Evolutionary conservation across 2,797 vertebrate species (phyloP), one percentile per base, ranked within the genome.

Genomic region (Acrocephalus scirpaceus): DNA sequence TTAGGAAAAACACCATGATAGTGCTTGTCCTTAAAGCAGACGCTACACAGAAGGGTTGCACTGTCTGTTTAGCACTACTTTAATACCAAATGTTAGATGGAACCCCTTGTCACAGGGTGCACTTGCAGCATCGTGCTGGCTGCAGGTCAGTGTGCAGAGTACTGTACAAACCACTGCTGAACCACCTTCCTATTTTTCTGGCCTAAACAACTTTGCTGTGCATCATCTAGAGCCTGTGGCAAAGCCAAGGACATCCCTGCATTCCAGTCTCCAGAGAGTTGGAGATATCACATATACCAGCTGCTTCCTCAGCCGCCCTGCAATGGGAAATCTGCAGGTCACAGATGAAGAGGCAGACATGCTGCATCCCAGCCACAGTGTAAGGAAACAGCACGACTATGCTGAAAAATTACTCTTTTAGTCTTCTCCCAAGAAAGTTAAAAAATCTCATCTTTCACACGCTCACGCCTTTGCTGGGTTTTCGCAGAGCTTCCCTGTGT

Each of bases 11-110:
- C 27, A 77, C 48, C 0, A 2, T 21, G 32, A 89, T 23, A 36
- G 61, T 79, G 36, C 40, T 70, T 48, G 64, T 76, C 92, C 95
- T 95, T 96, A 94, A 96, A 96, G 92, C 5, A 51, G 79, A 95
- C 5, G 1, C 69, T 38, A 38, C 45, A 74, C 51, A 51, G 51
- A 83, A 88, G 27, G 44, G 38, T 9, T 58, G 72, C 32, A 16
- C 2, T 42, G 66, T 3, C 27, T 57, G 70, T 29, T 65, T 12
- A 91, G 44, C n/a, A 16, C 23, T 50, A 64, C 57, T 40, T 26
- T 47, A 47, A 36, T 0, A 48, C 11, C 0, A 5, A 5, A 16
- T 0, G 0, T 12, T 21, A 74, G 38, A 12, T 0, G 4, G 22
- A 76, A 22, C 27, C 14, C 7, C 25, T 25, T n/a, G 36, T 1